Evolutionary conservation across 2,113 vertebrate species (phyloP), one percentile per base, ranked within the genome.

Genomic region (Porphyrio hochstetteri): DNA sequence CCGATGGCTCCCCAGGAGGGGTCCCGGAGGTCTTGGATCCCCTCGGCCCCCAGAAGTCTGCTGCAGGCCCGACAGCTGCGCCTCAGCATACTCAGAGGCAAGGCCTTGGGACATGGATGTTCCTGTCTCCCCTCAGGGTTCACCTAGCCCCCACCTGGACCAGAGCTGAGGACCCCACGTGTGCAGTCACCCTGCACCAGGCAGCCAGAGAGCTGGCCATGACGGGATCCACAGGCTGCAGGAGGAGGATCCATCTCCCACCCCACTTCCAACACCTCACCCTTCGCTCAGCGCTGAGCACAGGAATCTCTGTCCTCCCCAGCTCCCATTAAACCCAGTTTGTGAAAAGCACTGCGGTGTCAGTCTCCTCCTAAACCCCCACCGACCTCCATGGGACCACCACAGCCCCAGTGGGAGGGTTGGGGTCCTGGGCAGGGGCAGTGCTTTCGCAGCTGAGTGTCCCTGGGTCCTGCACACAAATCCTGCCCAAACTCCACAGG

Each of bases 361-460:
- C 82, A 48, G 29, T 24, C 56, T 64, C 42, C 33, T 71, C 65
- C 35, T 0, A 6, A 90, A 68, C 3, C 6, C 35, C 21, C 0
- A 0, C 2, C 3, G 0, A 9, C 17, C 27, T 7, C 77, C 8
- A 3, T 20, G 53, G 40, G 24, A 38, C 15, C 36, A n/a, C 68
- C 36, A 52, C 12, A 7, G 36, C 14, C 33, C 33, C 16, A 5
- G 28, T 1, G 7, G 75, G 59, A 61, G 71, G 63, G 71, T 3
- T 31, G n/a, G 29, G 42, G 35, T 55, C 52, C 36, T 0, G 1
- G n/a, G 28, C 13, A 40, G 59, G 35, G 50, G 25, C 12, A 38
- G 27, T 33, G 44, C 19, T 35, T 44, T 23, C 1, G 0, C 33
- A 57, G 36, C 8, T 1, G 0, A 2, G 1, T 4, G 14, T 46